Base-by-base conservation (phyloP, 2,888 invertebrate genomes). In the Lasioglossum pauxillum region DNA sequence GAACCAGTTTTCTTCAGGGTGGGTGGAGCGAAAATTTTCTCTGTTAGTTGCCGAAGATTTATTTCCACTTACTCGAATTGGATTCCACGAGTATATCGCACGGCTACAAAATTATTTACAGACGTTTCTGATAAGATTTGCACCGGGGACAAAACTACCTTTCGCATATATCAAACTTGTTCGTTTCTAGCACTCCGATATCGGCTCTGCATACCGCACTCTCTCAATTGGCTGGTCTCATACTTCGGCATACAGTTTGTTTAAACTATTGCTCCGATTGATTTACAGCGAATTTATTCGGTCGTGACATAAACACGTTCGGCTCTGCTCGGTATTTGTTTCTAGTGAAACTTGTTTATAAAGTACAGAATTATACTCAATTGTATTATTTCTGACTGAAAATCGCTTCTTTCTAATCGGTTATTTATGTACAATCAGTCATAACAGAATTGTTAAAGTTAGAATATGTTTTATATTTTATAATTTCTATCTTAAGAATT, bases 111-210 rank as follows among this genome's bases (percentile, higher is more conserved):
- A 41, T 71, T 71, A 71, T 71, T 71, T 71, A n/a, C 71, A 71
- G 71, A 41, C 41, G 38, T 71, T 71, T n/a, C 71, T 41, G 71
- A 71, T 71, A 71, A 71, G 71, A 71, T 71, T 71, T 41, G 23
- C 23, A 38, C 38, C 23, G 71, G 71, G n/a, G 38, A 38, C 35
- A 69, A 71, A 38, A 38, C 38, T 41, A 41, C n/a, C 41, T 16
- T 67, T 71, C 38, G 12, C 35, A 71, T 38, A 71, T 71, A 64
- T 71, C 38, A 71, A 71, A 71, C 71, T 41, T 41, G 38, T 41
- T 71, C 41, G 71, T 53, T 35, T 75, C 38, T n/a, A 35, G 23
- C 38, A 23, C n/a, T 19, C 23, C 23, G 38, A 41, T 41, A 71
- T 71, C 38, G 38, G 14, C 10, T 41, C 38, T 69, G 35, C 69